Base-by-base conservation (phyloP, 1,140 invertebrate genomes). In the Drosophila baimaii region DNA sequence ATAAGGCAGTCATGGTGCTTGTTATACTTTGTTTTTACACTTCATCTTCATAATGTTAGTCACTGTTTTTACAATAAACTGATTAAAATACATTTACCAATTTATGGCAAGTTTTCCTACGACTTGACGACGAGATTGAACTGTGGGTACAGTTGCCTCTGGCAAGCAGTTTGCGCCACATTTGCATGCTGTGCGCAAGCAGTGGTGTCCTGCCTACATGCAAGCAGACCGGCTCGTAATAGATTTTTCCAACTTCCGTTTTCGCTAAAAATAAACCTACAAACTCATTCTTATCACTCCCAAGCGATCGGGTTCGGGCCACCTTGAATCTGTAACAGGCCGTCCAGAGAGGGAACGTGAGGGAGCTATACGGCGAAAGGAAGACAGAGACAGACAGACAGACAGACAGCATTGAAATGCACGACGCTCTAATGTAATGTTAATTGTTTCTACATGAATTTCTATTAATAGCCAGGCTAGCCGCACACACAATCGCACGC, bases 321-420 rank as follows among this genome's bases (percentile, higher is more conserved):
- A 89, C 83, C 83, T 86, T 86, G 83, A 86, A 83, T 73, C 66
- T 86, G 82, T 89, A 86, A 85, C 74, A 81, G 29, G 29, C 19
- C 55, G 79, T 41, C 46, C 59, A 68, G 68, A 66, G 63, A 63
- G 63, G 33, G 23, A 31, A 27, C 8, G 33, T 21, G 31, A 12
- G n/a, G 25, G 35, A 15, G n/a, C n/a, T n/a, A n/a, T n/a, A n/a
- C n/a, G n/a, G n/a, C n/a, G n/a, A n/a, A n/a, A n/a, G n/a, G n/a
- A n/a, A n/a, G 17, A 21, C 25, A 17, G 8, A 65, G 27, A 27
- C 25, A 15, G 41, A 47, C 23, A 27, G 29, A 61, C 10, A 35
- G 31, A 37, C n/a, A 35, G 27, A 27, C 31, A 73, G 46, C 64
- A 81, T 73, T 81, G 79, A 77, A 81, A 65, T 73, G 57, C 73